These are phyloP conservation scores for Copidosoma floridanum DNA, from an alignment of 1,140 invertebrate genomes.

Conservation along the genomic window DNA sequence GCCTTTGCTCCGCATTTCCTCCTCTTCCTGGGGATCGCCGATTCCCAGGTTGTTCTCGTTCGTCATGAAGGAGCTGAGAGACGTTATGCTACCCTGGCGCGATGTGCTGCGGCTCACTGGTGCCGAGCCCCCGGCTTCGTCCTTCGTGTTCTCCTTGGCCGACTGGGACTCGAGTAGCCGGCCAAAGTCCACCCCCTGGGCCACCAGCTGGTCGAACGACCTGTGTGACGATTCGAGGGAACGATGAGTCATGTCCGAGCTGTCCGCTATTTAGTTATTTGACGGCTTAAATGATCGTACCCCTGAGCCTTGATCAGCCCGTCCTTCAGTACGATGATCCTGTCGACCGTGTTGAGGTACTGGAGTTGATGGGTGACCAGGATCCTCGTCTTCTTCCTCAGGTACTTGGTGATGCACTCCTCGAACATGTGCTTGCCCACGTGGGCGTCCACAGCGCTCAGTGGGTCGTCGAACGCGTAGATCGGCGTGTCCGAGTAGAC, in stretches of 20 bases:
- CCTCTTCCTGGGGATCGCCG: slow-evolving; percentile 46
- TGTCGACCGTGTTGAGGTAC: slow-evolving; percentile 72
- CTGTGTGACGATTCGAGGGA: no score
- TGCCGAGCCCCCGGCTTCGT: slow-evolving; percentile 26
- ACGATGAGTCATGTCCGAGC: no score
- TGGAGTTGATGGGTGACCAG: slow-evolving; percentile 86
- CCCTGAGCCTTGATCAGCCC: slow-evolving; percentile 56
- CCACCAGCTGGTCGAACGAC: slow-evolving; percentile 59
- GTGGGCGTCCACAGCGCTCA: slow-evolving; percentile 80
- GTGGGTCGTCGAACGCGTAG: slow-evolving; percentile 78
- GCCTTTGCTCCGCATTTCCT: slow-evolving; percentile 54
- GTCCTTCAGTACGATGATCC: slow-evolving; percentile 75
- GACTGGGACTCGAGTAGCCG: slow-evolving; percentile 58
- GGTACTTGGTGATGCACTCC: slow-evolving; percentile 67
- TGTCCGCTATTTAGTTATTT: no score
- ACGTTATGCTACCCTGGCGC: slow-evolving; percentile 49
- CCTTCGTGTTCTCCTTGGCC: slow-evolving; percentile 45
- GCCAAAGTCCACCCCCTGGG: slow-evolving; percentile 66
- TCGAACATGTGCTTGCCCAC: slow-evolving; percentile 80
- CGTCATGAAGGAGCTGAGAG: slow-evolving; percentile 44
- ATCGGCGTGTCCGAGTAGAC: slow-evolving; percentile 62
- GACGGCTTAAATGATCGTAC: no score
- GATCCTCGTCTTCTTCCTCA: slow-evolving; percentile 73
- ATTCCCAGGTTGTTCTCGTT: slow-evolving; percentile 34
- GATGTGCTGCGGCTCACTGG: slow-evolving; percentile 44